Base-by-base conservation (phyloP, 1,140 invertebrate genomes). In the Chironomus striatipennis region DNA sequence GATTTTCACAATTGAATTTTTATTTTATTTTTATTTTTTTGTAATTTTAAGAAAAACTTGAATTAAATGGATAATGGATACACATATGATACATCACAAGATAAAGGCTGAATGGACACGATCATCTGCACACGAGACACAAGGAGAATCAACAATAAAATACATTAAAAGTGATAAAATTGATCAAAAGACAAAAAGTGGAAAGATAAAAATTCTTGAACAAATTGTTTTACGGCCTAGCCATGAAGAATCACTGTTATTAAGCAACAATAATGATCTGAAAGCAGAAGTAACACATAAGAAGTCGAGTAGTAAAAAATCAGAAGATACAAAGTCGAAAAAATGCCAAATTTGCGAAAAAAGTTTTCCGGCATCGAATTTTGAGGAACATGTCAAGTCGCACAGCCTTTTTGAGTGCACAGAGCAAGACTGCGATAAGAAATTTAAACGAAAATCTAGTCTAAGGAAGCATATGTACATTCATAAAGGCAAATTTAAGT, bases 91-190 rank as follows among this genome's bases (percentile, higher is more conserved):
- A 73, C 73, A 73, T 8, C 77, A 5, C 76, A 75, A 74, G 76
- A 75, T 42, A 81, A 79, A 47, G 18, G 65, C 65, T 10, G 65
- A 70, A 18, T 70, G 20, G 65, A 70, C 65, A 20, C 20, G 18
- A 20, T 17, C 65, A 20, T 18, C 18, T 5, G 7, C 17, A 10
- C 20, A 20, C 10, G 65, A 70, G 18, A 20, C 65, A 70, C 20
- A 20, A 20, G n/a, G 8, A 18, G 18, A 70, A 20, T 17, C n/a
- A 20, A 20, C 17, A 1, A 18, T 18, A 5, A 21, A 20, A 20
- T 9, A 70, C 7, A 17, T 12, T 4, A 57, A 57, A 57, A 12
- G 9, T 10, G 47, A 57, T 2, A 57, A 12, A 12, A n/a, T 10
- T 57, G 47, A n/a, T 1, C 1, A 57, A n/a, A 57, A 10, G 1